A percentile compares a stretch with the other conserved stretches of the same genome.
These are phyloP conservation scores for Chrysotoxum bicinctum DNA, from an alignment of 2,888 invertebrate species.

Conservation along the genomic window DNA sequence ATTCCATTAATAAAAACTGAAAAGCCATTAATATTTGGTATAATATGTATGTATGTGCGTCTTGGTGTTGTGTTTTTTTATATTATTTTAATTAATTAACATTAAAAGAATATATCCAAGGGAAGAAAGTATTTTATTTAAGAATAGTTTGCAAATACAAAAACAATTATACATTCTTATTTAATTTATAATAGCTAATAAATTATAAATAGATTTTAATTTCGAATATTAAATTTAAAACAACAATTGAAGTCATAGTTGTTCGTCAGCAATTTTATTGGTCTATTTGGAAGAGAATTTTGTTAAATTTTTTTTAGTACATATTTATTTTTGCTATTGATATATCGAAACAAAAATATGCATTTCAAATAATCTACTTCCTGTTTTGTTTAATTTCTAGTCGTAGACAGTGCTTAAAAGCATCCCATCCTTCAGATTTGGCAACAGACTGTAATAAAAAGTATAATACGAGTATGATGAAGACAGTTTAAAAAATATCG, in stretches of 20 bases:
- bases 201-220: not conserved
- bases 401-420: constrained; percentile 94
- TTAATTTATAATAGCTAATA: constrained; percentile 8
- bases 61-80: too few relatives aligned
- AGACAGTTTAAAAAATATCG: not conserved
- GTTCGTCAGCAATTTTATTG: not conserved
- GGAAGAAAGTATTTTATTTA: not conserved
- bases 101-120: not conserved
- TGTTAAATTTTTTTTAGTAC: not conserved
- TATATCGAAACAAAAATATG: not conserved
- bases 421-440: constrained; percentile 95
- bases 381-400: constrained; percentile 87
- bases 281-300: constrained; percentile 36
- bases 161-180: not conserved
- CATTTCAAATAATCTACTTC: not conserved
- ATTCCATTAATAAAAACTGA: too few relatives aligned
- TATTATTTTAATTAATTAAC: too few relatives aligned
- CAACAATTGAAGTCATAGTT: not conserved
- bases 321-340: not conserved
- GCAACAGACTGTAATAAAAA: constrained; percentile 89
- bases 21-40: too few relatives aligned
- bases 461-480: not conserved
- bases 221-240: not conserved
- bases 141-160: not conserved
- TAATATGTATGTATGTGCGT: too few relatives aligned